Base-by-base conservation (phyloP, 2,797 vertebrate genomes). In the Alcedo atthis region DNA sequence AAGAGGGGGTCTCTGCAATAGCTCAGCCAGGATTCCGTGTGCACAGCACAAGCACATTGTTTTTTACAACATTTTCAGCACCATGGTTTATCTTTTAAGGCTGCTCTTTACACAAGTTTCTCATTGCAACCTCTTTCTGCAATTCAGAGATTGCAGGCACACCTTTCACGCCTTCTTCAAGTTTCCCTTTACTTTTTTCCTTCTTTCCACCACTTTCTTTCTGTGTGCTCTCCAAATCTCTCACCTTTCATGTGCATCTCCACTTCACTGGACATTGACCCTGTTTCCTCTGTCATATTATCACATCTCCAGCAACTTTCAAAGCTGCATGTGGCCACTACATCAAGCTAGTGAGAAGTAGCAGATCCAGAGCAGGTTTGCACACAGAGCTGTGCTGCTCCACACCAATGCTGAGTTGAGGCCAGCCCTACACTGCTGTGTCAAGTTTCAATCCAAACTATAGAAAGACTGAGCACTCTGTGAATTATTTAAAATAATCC, bases 211-310 rank as follows among this genome's bases (percentile, higher is more conserved):
- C 22, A 42, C 12, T 46, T 68, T 59, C 25, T 43, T 80, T 48
- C 26, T 16, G 15, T 9, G 9, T 51, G 26, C 48, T 51, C 15
- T 14, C 28, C 16, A 54, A 45, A 43, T 20, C 40, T 46, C 20
- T 43, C 37, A 18, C 14, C 19, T 67, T 62, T 35, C 24, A 70
- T 0, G 13, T 43, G 9, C 10, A 30, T 13, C 35, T 40, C 24
- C 54, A 1, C 26, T 71, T 48, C 55, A 30, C 0, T 12, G 42
- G 2, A 30, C 8, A 5, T 3, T 1, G 1, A 20, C 49, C 40
- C 59, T 3, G 1, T 16, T 73, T 73, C 35, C 42, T 70, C 62
- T 55, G 25, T 14, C 70, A 32, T 37, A 17, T 30, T 37, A 57
- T 64, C 57, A 26, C 45, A 15, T 10, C 30, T 57, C 69, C 51